Conservation (phyloP, 2,797 vertebrate genomes). For the Simalia tracyae region DNA sequence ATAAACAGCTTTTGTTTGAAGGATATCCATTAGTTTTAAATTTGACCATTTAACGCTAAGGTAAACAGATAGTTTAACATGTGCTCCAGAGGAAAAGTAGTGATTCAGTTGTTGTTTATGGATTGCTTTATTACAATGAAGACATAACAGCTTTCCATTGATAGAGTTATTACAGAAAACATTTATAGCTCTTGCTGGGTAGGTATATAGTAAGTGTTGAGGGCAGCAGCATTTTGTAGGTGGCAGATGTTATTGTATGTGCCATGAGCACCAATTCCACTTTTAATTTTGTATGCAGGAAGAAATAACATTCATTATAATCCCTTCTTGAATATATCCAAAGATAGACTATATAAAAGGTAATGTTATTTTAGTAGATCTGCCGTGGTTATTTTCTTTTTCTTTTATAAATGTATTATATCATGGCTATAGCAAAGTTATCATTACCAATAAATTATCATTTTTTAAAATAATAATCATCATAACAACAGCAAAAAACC, state of each 20-base stretch:
- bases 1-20: slow-evolving; percentile 41
- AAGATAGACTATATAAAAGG: not conserved
- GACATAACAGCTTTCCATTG: slow-evolving; percentile 26
- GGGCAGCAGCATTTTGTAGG: not conserved
- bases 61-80: slow-evolving; percentile 45
- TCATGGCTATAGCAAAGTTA: not conserved
- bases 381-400: not conserved
- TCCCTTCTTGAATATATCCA: not conserved
- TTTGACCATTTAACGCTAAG: slow-evolving; percentile 38
- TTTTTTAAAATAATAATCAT: not conserved
- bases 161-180: slow-evolving; percentile 11
- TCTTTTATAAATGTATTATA: not conserved
- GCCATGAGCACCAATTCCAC: not conserved
- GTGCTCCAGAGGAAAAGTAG: slow-evolving; percentile 27
- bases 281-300: not conserved
- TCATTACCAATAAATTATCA: not conserved
- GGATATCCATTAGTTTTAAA: slow-evolving; percentile 41
- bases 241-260: not conserved
- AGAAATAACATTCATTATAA: not conserved
- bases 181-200: slow-evolving; percentile 1
- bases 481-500: not conserved
- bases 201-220: not conserved
- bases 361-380: not conserved
- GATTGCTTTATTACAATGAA: slow-evolving; percentile 31
- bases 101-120: slow-evolving; percentile 21